Evolutionary conservation across 2,888 invertebrate species (phyloP), one percentile per base, ranked within the genome.

Genomic region (Drosophila leonis): DNA sequence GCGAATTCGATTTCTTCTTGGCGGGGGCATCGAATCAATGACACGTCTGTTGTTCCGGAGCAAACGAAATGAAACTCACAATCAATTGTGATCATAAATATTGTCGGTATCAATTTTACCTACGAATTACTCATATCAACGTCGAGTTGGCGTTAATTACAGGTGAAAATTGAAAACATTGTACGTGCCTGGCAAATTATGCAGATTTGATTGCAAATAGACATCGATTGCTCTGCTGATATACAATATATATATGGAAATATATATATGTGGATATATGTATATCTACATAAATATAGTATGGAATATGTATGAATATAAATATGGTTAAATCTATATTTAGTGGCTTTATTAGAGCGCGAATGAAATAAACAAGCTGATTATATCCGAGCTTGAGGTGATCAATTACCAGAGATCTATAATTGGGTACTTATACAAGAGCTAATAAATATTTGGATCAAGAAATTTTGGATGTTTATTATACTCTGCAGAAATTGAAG

Each of bases 81-180:
- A 75, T 61, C 65, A 57, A 29, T 64, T 61, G 65, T 41, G 64
- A 88, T 72, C 77, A 73, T 84, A 87, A 84, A 84, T 84, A 79
- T 76, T 76, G 71, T 69, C 65, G 35, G 41, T 63, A 79, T 67
- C 65, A 79, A 88, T 82, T 84, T 69, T 68, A 39, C n/a, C 39
- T 20, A 72, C 54, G 73, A 75, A 84, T 89, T 71, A 64, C 62
- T 60, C 77, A 77, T 83, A 83, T 75, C 82, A 63, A 72, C 41
- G 55, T 52, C 65, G 73, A 69, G 48, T 55, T 71, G 72, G 72
- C 80, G 87, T 75, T 87, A 90, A 90, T 87, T 90, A 75, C 48
- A 86, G 87, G 89, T 80, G 86, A 87, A 78, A 87, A 90, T 87
- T 89, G 80, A 78, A 82, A 85, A 77, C 75, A 85, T 78, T 75